Conservation (phyloP, 37 sponge, comb jelly and placozoan species). For the Corticium candelabrum region DNA sequence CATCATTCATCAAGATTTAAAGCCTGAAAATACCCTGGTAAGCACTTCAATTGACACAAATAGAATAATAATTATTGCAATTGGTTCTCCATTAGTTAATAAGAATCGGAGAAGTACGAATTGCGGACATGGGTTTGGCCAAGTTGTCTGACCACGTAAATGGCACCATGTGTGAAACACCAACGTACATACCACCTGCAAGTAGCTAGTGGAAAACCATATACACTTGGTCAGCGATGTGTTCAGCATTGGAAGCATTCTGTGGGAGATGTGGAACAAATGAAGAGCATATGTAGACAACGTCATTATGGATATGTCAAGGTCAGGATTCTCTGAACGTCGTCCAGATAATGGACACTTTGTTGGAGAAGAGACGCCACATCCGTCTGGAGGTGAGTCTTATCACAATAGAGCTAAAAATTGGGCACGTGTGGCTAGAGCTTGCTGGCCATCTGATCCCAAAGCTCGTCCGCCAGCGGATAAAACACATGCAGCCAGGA, state of each 20-base stretch:
- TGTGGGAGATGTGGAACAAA: not conserved
- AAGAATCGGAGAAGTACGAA: not conserved
- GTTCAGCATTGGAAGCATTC: not conserved
- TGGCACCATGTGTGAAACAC: not conserved
- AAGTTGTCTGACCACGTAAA: not conserved
- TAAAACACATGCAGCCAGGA: no score
- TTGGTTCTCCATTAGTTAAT: not conserved
- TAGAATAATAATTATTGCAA: not conserved
- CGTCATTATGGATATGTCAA: no score
- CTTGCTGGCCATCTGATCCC: no score
- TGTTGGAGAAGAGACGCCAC: no score
- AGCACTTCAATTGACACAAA: slow-evolving; percentile 25
- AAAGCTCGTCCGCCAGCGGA: no score
- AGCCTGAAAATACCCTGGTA: slow-evolving; percentile 83
- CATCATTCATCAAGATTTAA: slow-evolving; percentile 82
- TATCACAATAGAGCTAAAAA: no score
- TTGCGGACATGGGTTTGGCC: not conserved
- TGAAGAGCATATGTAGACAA: no score
- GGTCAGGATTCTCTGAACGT: no score
- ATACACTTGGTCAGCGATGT: not conserved
- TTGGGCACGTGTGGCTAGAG: no score
- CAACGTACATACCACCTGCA: not conserved
- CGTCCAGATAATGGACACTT: no score
- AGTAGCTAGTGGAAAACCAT: not conserved
- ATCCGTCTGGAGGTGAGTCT: no score